These are phyloP conservation scores for Drosophila leonis DNA, from an alignment of 2,888 invertebrate species.

Conservation along the genomic window DNA sequence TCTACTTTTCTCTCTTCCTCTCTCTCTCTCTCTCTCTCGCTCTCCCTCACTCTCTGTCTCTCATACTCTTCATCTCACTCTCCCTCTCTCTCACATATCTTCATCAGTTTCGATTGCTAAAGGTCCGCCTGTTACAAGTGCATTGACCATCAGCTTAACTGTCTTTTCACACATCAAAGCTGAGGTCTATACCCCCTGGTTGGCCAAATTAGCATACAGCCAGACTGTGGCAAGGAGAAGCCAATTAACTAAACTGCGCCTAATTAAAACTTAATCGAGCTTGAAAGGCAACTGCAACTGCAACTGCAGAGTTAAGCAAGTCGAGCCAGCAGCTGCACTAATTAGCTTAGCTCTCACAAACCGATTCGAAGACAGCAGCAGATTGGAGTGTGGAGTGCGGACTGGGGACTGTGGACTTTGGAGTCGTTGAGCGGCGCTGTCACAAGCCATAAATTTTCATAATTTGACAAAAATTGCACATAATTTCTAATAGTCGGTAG, in stretches of 20 bases:
- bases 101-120: neutral
- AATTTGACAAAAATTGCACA: constrained; percentile 75
- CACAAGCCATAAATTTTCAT: constrained; percentile 74
- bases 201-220: constrained; percentile 59
- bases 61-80: too few relatives aligned
- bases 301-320: constrained; percentile 12
- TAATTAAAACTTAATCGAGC: constrained; percentile 76
- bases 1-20: neutral
- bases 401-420: neutral
- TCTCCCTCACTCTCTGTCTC: neutral
- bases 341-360: constrained; percentile 72
- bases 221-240: constrained; percentile 13
- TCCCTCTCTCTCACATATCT: neutral
- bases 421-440: constrained; percentile 33
- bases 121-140: neutral
- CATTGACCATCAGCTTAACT: constrained; percentile 37
- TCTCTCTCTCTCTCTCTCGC: neutral
- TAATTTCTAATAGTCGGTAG: constrained; percentile 56
- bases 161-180: constrained; percentile 33
- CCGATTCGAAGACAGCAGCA: constrained; percentile 10
- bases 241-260: constrained; percentile 69
- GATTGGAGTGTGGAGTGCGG: constrained; percentile 1
- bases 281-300: constrained; percentile 54
- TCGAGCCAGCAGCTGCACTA: constrained; percentile 51
- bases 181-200: neutral